A percentile compares a stretch with the other conserved stretches of the same genome.
phyloP scores from a whole-genome alignment of 35 echinoderm and acorn worm genomes.

The Holothuria glaberrima region DNA sequence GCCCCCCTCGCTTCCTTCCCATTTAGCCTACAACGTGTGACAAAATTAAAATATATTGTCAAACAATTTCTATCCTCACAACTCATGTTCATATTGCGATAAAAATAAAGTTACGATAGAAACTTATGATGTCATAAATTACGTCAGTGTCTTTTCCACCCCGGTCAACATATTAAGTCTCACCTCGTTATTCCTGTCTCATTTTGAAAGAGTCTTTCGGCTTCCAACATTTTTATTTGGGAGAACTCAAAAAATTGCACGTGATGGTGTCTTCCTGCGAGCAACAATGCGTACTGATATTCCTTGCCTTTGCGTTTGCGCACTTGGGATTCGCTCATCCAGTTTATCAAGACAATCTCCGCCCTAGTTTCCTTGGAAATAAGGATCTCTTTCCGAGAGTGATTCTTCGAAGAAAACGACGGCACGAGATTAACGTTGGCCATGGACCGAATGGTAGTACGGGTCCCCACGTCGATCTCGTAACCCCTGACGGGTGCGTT shows the following conservation, averaged over 20 bases:
- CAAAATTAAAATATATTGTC: too few species aligned
- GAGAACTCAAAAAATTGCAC: constrained; percentile 78
- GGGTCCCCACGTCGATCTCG: constrained; percentile 77
- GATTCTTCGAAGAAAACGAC: constrained; percentile 58
- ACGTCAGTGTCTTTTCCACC: too few species aligned
- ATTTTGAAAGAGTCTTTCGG: constrained; percentile 73
- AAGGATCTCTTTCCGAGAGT: constrained; percentile 61
- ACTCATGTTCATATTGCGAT: too few species aligned
- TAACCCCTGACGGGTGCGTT: constrained; percentile 82
- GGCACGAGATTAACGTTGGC: constrained; percentile 80
- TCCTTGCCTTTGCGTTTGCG: constrained; percentile 58
- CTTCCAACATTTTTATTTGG: constrained; percentile 68
- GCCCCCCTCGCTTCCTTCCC: too few species aligned
- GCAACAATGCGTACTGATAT: constrained; percentile 74
- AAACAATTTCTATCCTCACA: too few species aligned
- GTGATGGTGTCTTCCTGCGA: constrained; percentile 72
- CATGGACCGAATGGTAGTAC: constrained; percentile 88
- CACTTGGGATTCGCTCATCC: constrained; percentile 75
- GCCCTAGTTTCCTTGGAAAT: constrained; percentile 60
- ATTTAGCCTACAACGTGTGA: too few species aligned
- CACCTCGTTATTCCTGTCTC: constrained; percentile 90
- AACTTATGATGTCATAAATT: too few species aligned
- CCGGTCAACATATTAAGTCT: not conserved
- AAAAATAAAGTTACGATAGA: too few species aligned
- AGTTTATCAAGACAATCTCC: constrained; percentile 81